A percentile compares a stretch with the other conserved stretches of the same genome.
These are phyloP conservation scores for Heliconius hortense DNA, from an alignment of 2,888 invertebrate species.

Conservation along the genomic window DNA sequence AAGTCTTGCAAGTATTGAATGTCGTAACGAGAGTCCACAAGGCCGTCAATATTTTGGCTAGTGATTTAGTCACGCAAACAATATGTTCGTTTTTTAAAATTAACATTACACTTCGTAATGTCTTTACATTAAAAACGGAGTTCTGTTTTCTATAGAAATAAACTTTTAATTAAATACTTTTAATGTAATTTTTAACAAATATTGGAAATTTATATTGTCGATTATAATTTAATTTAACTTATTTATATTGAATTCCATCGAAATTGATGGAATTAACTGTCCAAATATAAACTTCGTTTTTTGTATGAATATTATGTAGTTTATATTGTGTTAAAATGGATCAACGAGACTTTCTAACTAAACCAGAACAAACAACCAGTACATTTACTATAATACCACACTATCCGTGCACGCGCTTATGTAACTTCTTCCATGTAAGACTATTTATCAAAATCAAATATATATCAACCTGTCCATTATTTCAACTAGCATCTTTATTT, in stretches of 20 bases:
- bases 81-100: constrained; percentile 15
- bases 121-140: too few species aligned
- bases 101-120: background rate
- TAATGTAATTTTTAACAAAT: background rate
- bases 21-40: constrained; percentile 60
- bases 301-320: background rate
- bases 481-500: background rate
- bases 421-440: constrained; percentile 18
- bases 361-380: constrained; percentile 20
- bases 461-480: background rate
- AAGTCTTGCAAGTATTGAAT: constrained; percentile 48
- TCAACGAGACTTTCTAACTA: constrained; percentile 29
- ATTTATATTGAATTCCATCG: background rate
- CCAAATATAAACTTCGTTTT: background rate
- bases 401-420: constrained; percentile 31
- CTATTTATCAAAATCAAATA: background rate
- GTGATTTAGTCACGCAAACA: constrained; percentile 39
- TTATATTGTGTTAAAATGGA: background rate
- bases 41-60: constrained; percentile 54
- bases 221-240: too few species aligned
- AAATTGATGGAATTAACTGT: background rate
- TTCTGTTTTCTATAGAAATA: too few species aligned
- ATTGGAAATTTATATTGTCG: background rate
- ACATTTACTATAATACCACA: background rate
- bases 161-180: background rate